phyloP scores from a whole-genome alignment of 2,797 vertebrate species.

The Helicolenus hilgendorfi region DNA sequence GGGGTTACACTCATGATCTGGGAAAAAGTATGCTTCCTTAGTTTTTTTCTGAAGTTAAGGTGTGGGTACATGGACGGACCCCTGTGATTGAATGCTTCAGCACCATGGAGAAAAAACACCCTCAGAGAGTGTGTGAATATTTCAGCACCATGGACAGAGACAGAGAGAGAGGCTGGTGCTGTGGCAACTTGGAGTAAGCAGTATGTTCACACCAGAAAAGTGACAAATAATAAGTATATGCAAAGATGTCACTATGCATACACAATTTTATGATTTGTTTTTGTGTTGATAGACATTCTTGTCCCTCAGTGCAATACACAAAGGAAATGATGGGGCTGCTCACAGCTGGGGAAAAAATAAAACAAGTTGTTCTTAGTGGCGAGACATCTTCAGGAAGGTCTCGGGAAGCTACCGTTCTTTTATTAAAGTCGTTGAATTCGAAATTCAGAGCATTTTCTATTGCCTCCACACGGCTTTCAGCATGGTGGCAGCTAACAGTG shows the following conservation, averaged over 20 bases:
- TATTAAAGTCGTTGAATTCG: too few relatives aligned
- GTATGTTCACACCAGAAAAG: neutral
- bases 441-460: too few relatives aligned
- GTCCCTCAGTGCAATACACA: neutral
- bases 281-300: neutral
- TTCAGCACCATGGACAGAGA: conserved; percentile 45
- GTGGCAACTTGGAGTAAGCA: neutral
- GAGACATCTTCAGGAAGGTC: neutral
- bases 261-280: neutral
- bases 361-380: neutral
- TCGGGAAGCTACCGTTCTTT: neutral
- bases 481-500: too few relatives aligned
- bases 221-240: neutral
- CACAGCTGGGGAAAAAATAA: neutral
- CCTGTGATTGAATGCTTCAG: conserved; percentile 19
- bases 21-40: neutral
- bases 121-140: conserved; percentile 40
- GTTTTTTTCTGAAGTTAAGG: neutral
- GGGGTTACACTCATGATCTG: neutral
- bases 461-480: too few relatives aligned
- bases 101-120: neutral
- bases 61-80: conserved; percentile 2
- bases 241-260: neutral
- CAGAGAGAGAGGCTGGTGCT: neutral
- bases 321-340: neutral